These are phyloP conservation scores for Clinocottus analis DNA, from an alignment of 2,113 vertebrate species.

Conservation along the genomic window DNA sequence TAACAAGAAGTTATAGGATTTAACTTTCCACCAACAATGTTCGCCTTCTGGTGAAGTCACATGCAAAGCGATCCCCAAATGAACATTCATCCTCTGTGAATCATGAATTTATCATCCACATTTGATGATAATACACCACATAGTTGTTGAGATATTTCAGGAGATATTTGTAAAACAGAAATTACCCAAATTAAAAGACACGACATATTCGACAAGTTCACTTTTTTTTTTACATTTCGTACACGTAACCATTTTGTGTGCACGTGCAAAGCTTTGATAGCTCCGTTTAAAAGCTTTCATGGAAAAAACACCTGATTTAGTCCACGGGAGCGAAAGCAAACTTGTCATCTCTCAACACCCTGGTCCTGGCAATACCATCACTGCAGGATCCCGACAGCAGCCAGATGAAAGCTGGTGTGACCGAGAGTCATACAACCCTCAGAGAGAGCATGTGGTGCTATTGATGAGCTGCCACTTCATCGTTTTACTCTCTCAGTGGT, in stretches of 20 bases:
- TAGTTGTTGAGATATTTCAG: neutral
- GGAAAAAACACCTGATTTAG: conserved; percentile 15
- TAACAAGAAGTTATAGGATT: neutral
- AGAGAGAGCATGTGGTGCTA: conserved; percentile 32
- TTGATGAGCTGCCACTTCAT: conserved; percentile 46
- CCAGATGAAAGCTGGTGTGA: conserved; percentile 49
- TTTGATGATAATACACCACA: neutral
- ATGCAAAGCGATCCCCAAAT: neutral
- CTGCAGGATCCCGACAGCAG: conserved; percentile 58
- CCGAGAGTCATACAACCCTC: conserved; percentile 29
- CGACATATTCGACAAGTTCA: too few relatives aligned
- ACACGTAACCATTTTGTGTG: neutral
- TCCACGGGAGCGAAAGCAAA: conserved; percentile 32
- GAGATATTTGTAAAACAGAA: neutral
- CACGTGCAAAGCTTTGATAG: neutral
- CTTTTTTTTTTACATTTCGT: neutral
- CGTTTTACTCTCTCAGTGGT: conserved; percentile 25
- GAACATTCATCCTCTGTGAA: neutral
- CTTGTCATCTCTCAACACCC: conserved; percentile 16
- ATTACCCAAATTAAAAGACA: neutral
- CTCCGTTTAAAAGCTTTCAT: neutral
- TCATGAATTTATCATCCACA: neutral
- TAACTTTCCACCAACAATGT: neutral
- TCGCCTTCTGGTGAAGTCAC: neutral
- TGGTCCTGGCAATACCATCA: conserved; percentile 25